These are phyloP conservation scores for Podarcis cretensis DNA, from an alignment of 2,113 vertebrate species.

Conservation along the genomic window DNA sequence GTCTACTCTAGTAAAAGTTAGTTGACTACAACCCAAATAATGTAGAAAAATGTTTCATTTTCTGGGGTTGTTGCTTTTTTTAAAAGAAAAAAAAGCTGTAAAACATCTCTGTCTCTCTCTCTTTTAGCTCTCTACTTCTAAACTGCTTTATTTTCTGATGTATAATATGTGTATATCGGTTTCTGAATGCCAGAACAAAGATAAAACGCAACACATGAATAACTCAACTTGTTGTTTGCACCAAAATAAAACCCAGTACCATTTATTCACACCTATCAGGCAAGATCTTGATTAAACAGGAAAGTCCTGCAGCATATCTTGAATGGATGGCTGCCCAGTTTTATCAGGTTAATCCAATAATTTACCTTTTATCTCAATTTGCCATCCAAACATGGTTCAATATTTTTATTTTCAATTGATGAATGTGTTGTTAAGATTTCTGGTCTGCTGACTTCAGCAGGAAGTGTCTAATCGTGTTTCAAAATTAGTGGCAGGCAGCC, in stretches of 20 bases:
- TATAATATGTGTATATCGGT: neutral
- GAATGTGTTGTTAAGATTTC: neutral
- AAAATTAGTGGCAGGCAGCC: neutral
- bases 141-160: neutral
- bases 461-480: neutral
- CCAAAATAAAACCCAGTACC: neutral
- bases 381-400: neutral
- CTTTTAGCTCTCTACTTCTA: neutral
- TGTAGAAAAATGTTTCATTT: neutral
- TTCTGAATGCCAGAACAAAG: neutral
- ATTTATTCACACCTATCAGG: neutral
- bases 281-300: neutral
- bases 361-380: conserved; percentile 10
- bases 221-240: neutral
- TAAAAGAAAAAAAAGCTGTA: neutral
- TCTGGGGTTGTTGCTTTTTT: neutral
- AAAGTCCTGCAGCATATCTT: neutral
- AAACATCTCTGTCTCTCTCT: neutral
- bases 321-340: neutral
- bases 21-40: neutral
- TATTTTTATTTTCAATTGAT: neutral
- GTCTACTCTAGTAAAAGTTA: too few relatives aligned
- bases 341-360: neutral
- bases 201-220: neutral
- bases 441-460: neutral